Conservation (phyloP, 2,888 invertebrate species). For the Lysandra bellargus region DNA sequence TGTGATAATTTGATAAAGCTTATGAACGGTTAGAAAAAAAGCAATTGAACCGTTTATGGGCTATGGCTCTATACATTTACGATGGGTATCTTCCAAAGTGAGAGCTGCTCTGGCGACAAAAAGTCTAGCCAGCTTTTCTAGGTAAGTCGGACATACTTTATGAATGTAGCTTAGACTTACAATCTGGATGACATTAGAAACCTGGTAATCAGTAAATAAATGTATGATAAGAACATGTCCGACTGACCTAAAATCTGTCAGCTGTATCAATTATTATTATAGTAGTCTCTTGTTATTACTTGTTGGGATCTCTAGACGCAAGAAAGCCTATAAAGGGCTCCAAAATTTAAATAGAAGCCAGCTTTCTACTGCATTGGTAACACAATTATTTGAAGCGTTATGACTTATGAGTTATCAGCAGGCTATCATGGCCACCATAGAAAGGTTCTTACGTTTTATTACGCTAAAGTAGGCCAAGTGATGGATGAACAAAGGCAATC, state of each 20-base stretch:
- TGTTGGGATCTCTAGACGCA: no score
- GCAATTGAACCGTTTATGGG: not conserved
- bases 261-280: no score
- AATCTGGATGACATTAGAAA: slow-evolving; percentile 6
- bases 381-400: not conserved
- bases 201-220: not conserved
- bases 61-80: not conserved
- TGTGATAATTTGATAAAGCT: not conserved
- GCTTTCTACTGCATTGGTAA: not conserved
- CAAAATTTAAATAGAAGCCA: no score
- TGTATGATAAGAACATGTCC: not conserved
- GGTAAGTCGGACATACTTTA: not conserved
- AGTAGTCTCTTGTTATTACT: no score
- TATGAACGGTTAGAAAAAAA: no score
- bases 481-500: no score
- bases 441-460: no score
- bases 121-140: not conserved
- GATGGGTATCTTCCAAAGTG: not conserved
- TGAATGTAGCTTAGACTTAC: not conserved
- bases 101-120: not conserved
- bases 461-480: no score
- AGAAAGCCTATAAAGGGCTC: no score
- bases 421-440: no score
- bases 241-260: not conserved
- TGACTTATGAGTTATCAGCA: not conserved